Conservation (phyloP, 2,113 vertebrate species). For the Eonycteris spelaea region DNA sequence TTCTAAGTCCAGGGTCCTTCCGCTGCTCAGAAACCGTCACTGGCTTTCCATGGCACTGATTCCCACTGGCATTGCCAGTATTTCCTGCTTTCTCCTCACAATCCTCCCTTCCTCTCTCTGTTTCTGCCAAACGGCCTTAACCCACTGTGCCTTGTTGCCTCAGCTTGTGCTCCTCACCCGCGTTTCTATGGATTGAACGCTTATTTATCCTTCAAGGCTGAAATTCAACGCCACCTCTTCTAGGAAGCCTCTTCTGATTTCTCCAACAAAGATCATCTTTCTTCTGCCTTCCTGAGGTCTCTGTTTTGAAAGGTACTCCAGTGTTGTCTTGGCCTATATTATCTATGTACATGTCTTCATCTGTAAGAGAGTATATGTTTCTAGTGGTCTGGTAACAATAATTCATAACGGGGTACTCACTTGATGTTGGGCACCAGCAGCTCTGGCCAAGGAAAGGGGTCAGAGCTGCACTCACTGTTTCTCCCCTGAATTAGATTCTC, state of each 20-base stretch:
- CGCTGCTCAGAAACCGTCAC: background rate
- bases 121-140: background rate
- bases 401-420: background rate
- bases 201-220: background rate
- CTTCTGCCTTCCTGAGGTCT: background rate
- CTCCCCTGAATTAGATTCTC: background rate
- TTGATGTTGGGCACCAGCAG: rapidly evolving
- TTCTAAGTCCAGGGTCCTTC: background rate
- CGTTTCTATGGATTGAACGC: background rate
- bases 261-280: background rate
- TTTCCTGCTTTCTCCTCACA: background rate
- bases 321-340: background rate
- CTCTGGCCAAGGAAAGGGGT: background rate
- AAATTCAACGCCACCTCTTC: background rate
- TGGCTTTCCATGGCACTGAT: background rate
- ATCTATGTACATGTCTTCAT: background rate
- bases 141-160: background rate
- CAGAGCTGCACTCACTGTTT: background rate
- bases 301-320: background rate
- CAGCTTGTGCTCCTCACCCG: background rate
- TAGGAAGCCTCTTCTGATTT: slow-evolving; percentile 12
- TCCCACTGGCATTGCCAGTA: background rate
- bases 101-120: rapidly evolving
- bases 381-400: background rate
- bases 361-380: background rate